phyloP scores from a whole-genome alignment of 1,140 invertebrate species.

The Lepidurus arcticus region DNA sequence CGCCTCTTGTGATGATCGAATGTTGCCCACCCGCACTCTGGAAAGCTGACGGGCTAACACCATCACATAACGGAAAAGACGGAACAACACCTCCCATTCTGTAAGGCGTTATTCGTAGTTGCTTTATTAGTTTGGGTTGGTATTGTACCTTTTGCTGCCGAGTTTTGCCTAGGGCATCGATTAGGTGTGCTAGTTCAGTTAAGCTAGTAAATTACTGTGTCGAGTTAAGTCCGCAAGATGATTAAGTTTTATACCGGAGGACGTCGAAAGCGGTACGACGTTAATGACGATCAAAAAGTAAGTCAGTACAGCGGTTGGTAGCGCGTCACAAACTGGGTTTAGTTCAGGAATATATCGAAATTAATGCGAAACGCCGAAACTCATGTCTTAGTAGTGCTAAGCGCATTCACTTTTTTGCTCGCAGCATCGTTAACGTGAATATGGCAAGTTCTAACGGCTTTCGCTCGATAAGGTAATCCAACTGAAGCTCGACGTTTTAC shows the following conservation, averaged over 20 bases:
- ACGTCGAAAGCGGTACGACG: slow-evolving; percentile 30
- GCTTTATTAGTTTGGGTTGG: slow-evolving; percentile 3
- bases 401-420: too few species aligned
- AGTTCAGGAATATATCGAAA: too few species aligned
- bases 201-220: neutral
- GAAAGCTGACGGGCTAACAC: neutral
- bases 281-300: slow-evolving; percentile 6
- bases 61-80: slow-evolving; percentile 3
- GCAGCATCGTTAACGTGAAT: too few species aligned
- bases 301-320: neutral
- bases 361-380: too few species aligned
- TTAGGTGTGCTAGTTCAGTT: neutral
- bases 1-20: slow-evolving; percentile 8
- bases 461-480: too few species aligned
- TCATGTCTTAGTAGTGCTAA: too few species aligned
- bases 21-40: neutral
- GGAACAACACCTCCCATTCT: neutral
- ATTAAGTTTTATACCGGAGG: slow-evolving; percentile 23
- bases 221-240: neutral
- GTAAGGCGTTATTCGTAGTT: slow-evolving; percentile 1
- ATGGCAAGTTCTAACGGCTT: too few species aligned
- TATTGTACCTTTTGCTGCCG: neutral
- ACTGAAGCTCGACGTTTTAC: too few species aligned
- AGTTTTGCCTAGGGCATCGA: neutral
- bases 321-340: neutral